Evolutionary conservation across 2,888 invertebrate genomes (phyloP).

Genomic region (Anthrax anthrax): DNA sequence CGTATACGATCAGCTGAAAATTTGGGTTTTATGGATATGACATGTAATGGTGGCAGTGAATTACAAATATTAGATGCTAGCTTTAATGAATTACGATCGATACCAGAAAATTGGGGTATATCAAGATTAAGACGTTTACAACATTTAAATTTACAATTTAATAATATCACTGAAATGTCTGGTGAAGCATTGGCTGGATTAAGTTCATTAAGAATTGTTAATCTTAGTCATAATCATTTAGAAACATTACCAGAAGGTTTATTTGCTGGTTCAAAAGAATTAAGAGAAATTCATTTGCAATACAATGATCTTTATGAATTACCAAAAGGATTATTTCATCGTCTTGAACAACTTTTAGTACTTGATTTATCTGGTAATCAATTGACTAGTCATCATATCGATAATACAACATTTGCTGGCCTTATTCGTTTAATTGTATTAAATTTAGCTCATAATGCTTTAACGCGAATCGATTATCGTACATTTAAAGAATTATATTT

Average conservation of each 20-base stretch:
- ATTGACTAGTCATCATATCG: slow-evolving; percentile 69
- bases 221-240: slow-evolving; percentile 75
- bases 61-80: slow-evolving; percentile 67
- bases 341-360: slow-evolving; percentile 68
- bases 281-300: slow-evolving; percentile 69
- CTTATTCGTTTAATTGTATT: slow-evolving; percentile 70
- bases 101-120: slow-evolving; percentile 61
- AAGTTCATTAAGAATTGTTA: slow-evolving; percentile 62
- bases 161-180: slow-evolving; percentile 67
- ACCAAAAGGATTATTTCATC: slow-evolving; percentile 69
- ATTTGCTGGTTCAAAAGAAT: slow-evolving; percentile 66
- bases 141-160: slow-evolving; percentile 66
- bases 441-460: slow-evolving; percentile 70
- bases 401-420: slow-evolving; percentile 76
- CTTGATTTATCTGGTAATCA: slow-evolving; percentile 76
- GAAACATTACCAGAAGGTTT: slow-evolving; percentile 67
- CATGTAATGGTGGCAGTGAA: slow-evolving; percentile 50
- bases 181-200: slow-evolving; percentile 68
- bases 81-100: slow-evolving; percentile 57
- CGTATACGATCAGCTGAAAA: slow-evolving; percentile 64
- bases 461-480: slow-evolving; percentile 67
- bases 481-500: slow-evolving; percentile 79
- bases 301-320: slow-evolving; percentile 72
- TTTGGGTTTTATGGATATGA: slow-evolving; percentile 48
- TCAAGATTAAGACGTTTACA: slow-evolving; percentile 62